A percentile compares a stretch with the other conserved stretches of the same genome.
Evolutionary conservation across 2,797 vertebrate species (phyloP).

Genomic region (Orestias chungarensis): DNA sequence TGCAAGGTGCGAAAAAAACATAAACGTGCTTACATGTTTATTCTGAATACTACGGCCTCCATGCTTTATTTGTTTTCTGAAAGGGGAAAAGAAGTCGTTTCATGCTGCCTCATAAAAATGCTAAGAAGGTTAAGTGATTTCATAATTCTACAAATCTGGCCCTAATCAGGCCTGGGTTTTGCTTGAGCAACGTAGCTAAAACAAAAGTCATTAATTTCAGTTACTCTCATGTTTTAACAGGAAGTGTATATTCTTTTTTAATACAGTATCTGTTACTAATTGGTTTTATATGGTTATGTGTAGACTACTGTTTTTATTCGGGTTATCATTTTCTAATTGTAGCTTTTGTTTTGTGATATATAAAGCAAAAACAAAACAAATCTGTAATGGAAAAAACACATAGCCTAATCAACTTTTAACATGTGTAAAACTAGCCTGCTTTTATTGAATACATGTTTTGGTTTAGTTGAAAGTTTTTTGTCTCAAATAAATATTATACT

Average conservation of each 20-base stretch:
- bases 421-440: background rate
- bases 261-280: too few relatives aligned
- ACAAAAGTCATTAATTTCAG: background rate
- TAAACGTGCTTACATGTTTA: background rate
- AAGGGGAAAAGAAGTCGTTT: background rate
- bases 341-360: background rate
- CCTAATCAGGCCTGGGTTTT: background rate
- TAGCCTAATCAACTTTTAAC: background rate
- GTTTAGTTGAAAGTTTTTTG: background rate
- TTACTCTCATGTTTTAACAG: background rate
- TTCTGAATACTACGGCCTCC: background rate
- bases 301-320: background rate
- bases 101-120: too few relatives aligned
- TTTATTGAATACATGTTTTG: background rate
- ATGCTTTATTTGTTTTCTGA: background rate
- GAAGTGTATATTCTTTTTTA: too few relatives aligned
- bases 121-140: background rate
- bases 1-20: background rate
- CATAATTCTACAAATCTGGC: background rate
- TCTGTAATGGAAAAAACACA: background rate
- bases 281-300: too few relatives aligned
- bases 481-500: background rate
- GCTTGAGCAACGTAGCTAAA: background rate
- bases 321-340: background rate
- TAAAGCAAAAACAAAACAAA: background rate